Evolutionary conservation across 2,113 vertebrate species (phyloP), one percentile per base, ranked within the genome.

Genomic region (Prinia subflava): DNA sequence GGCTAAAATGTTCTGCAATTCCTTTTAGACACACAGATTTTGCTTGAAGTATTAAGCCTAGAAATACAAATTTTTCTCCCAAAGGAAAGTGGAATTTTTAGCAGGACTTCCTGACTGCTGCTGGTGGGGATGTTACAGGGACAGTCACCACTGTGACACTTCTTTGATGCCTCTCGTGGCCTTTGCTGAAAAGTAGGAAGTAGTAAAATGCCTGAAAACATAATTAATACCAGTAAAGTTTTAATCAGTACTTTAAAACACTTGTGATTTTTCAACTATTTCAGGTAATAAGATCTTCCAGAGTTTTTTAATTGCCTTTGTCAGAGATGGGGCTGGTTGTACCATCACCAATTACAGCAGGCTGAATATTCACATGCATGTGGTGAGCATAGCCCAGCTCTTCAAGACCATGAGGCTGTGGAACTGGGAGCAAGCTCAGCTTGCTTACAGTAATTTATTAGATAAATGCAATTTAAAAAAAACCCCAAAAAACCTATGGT

Each of bases 171-270:
- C 42, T 94, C 83, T 80, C 63, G 30, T 77, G 74, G 92, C 80
- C 39, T 73, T 87, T 70, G 83, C 81, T 95, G 90, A 86, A 71
- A 83, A 82, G 57, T 23, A 92, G 77, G 85, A 96, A 93, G 62
- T 13, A 73, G 44, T 5, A 28, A 92, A 96, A 76, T 52, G 68
- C 77, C 77, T 86, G 77, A 78, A 87, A 95, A 56, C 49, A 33
- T 73, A 87, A 96, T 90, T 95, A 94, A 79, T 65, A 52, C 18
- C 12, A 44, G 19, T 20, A 41, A 87, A 92, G 71, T 73, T 84
- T 50, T 65, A 59, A 89, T 95, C 70, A 25, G 31, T 80, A 28
- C 44, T 70, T 95, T 73, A 81, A 71, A 2, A 16, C 23, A 33
- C 53, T 47, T 90, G 60, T 59, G 67, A 57, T 42, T 47, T 86